Conservation (phyloP, 2,113 vertebrate genomes). For the Dicaeum eximium region DNA sequence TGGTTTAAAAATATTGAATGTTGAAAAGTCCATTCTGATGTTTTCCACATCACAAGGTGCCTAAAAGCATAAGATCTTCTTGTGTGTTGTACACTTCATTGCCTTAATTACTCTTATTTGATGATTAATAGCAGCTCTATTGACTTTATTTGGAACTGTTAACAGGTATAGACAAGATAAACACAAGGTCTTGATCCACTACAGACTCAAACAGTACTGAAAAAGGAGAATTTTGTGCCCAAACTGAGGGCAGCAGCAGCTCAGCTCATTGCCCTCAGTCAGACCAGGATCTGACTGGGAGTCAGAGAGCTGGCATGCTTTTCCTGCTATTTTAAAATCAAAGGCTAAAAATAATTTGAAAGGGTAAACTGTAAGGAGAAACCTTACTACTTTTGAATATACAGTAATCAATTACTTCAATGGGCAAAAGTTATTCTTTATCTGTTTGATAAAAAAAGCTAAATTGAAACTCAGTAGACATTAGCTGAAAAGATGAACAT, state of each 20-base stretch:
- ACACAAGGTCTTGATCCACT: not conserved
- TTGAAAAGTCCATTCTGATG: not conserved
- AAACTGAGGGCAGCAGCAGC: not conserved
- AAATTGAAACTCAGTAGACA: not conserved
- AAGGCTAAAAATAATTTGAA: not conserved
- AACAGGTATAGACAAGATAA: not conserved
- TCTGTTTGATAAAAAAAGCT: not conserved
- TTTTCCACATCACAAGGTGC: not conserved
- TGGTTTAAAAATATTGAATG: not conserved
- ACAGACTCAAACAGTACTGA: not conserved
- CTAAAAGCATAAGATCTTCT: not conserved
- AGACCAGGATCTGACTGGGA: not conserved
- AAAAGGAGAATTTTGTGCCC: not conserved
- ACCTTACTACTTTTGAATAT: not conserved
- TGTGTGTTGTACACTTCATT: not conserved
- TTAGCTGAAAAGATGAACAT: not conserved
- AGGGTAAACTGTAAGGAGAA: not conserved
- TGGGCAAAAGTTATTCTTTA: not conserved
- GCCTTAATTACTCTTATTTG: not conserved
- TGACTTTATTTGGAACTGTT: not conserved
- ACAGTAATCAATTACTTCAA: not conserved
- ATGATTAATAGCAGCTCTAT: not conserved
- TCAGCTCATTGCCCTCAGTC: not conserved
- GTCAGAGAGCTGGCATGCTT: not conserved
- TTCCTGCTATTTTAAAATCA: not conserved